phyloP scores from a whole-genome alignment of 2,888 invertebrate genomes.

The Zonitis immaculata region DNA sequence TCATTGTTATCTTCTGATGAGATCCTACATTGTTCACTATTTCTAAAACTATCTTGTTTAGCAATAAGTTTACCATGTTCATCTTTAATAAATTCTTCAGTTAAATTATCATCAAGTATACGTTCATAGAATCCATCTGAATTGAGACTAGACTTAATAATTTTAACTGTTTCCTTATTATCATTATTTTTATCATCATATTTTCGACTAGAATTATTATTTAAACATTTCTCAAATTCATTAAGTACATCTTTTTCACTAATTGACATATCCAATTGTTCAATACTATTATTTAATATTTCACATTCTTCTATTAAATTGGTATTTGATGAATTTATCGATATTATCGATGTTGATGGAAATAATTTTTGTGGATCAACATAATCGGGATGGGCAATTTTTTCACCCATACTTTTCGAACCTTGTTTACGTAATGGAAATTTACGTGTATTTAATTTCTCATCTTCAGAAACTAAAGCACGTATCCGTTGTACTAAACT shows the following conservation, averaged over 20 bases:
- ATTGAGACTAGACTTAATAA: constrained; percentile 41
- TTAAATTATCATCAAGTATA: constrained; percentile 42
- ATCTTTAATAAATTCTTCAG: constrained; percentile 40
- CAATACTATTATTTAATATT: constrained; percentile 29
- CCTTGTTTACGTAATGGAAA: constrained; percentile 68
- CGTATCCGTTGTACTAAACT: constrained; percentile 57
- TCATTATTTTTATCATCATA: constrained; percentile 8
- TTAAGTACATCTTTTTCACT: constrained; percentile 46
- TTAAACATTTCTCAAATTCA: constrained; percentile 41
- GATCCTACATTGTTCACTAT: constrained; percentile 17
- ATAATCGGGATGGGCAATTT: constrained; percentile 84
- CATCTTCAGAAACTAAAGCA: constrained; percentile 46
- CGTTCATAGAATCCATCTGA: constrained; percentile 45
- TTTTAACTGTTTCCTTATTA: constrained; percentile 13
- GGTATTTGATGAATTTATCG: constrained; percentile 21
- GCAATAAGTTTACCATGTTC: constrained; percentile 34
- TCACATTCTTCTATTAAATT: constrained; percentile 17
- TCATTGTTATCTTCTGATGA: not conserved
- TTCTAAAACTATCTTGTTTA: constrained; percentile 39
- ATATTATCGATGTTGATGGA: constrained; percentile 23
- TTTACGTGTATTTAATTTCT: constrained; percentile 44
- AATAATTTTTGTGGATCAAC: constrained; percentile 72
- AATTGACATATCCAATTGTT: constrained; percentile 40
- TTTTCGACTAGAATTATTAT: constrained; percentile 24
- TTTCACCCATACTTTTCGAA: constrained; percentile 76